Evolutionary conservation across 2,888 invertebrate species (phyloP).

Genomic region (Lymantria dispar): DNA sequence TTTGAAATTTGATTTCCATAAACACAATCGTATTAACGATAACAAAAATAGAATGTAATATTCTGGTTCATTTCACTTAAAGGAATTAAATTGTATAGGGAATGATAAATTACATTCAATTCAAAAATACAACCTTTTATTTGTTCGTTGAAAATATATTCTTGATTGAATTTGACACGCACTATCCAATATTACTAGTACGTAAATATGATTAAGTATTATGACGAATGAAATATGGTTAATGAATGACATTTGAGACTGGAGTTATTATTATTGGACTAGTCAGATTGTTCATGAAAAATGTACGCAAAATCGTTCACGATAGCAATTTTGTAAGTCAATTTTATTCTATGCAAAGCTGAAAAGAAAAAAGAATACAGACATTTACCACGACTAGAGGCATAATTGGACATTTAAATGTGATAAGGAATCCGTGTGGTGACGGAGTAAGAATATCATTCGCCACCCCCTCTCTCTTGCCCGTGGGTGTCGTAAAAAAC

Average conservation of each 20-base stretch:
- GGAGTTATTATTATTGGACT: too few species aligned
- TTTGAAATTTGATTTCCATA: not conserved
- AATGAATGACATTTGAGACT: not conserved
- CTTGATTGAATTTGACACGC: not conserved
- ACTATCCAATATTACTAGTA: not conserved
- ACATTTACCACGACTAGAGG: too few species aligned
- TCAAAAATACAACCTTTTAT: not conserved
- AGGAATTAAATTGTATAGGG: not conserved
- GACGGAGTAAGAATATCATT: too few species aligned
- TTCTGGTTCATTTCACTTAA: not conserved
- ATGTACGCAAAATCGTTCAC: too few species aligned
- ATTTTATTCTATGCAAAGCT: too few species aligned
- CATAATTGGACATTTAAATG: too few species aligned
- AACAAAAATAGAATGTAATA: not conserved
- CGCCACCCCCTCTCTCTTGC: too few species aligned
- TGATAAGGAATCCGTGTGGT: too few species aligned
- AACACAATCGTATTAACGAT: not conserved
- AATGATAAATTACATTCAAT: not conserved
- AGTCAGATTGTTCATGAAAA: too few species aligned
- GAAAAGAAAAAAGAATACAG: too few species aligned
- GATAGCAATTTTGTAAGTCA: too few species aligned
- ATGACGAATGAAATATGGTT: not conserved
- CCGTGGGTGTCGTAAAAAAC: too few species aligned
- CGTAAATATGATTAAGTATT: not conserved
- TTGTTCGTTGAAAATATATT: not conserved